Conservation (phyloP, 37 sponge, comb jelly and placozoan species). For the Aphrocallistes beatrix region DNA sequence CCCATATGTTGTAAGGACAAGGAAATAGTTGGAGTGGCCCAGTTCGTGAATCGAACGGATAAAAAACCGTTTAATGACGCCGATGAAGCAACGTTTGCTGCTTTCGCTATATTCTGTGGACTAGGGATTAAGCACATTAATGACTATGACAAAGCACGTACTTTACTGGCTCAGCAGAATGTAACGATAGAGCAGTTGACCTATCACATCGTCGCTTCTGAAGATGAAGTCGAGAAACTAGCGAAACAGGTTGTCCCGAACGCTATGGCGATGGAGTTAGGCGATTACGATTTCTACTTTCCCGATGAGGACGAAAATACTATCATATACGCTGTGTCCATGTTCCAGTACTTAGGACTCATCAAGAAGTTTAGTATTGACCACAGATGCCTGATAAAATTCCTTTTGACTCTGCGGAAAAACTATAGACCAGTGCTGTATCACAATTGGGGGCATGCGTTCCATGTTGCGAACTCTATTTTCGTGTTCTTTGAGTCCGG, state of each 20-base stretch:
- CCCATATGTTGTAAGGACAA: background rate
- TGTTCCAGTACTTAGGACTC: background rate
- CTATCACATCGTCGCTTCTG: background rate
- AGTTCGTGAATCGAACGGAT: background rate
- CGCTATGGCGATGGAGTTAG: background rate
- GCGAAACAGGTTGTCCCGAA: background rate
- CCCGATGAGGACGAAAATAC: background rate
- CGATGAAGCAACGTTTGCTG: background rate
- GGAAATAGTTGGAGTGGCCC: background rate
- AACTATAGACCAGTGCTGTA: slow-evolving; percentile 51
- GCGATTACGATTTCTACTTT: background rate
- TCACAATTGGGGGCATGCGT: slow-evolving; percentile 75
- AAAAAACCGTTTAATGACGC: background rate
- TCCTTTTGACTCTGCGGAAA: slow-evolving; percentile 35
- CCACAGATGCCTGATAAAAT: slow-evolving; percentile 19
- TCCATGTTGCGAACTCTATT: slow-evolving; percentile 53
- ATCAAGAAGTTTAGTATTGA: slow-evolving; percentile 19
- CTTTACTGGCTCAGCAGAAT: slow-evolving; percentile 53
- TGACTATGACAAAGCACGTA: slow-evolving; percentile 53
- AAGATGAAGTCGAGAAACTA: background rate
- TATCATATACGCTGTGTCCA: background rate
- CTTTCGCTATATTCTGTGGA: slow-evolving; percentile 72
- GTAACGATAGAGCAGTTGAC: slow-evolving; percentile 61
- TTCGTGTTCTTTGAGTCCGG: slow-evolving; percentile 34
- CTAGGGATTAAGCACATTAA: slow-evolving; percentile 75